phyloP scores from a whole-genome alignment of 2,888 invertebrate species.

The Trissolcus brochymenae region DNA sequence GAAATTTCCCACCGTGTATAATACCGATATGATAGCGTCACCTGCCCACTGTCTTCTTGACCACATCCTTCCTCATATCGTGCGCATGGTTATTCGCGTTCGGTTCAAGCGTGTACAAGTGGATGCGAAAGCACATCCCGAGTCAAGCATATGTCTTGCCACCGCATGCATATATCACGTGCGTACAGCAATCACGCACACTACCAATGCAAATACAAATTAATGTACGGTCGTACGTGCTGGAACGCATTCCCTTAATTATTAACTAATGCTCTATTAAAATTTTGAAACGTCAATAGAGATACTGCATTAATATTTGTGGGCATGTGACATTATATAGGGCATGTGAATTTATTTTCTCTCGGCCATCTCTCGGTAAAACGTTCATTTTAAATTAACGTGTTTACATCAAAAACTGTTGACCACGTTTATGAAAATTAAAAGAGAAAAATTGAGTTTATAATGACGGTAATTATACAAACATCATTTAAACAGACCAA shows the following conservation, averaged over 20 bases:
- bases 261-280: conserved; percentile 41
- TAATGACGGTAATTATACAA: too few species aligned
- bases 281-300: too few species aligned
- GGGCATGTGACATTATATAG: too few species aligned
- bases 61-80: conserved; percentile 73
- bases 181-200: conserved; percentile 49
- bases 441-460: too few species aligned
- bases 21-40: conserved; percentile 64
- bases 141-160: conserved; percentile 47
- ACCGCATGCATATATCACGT: conserved; percentile 47
- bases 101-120: conserved; percentile 46
- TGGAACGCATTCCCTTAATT: conserved; percentile 16
- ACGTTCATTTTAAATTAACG: too few species aligned
- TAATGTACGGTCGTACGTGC: conserved; percentile 14
- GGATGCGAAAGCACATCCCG: conserved; percentile 48
- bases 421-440: background rate
- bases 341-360: too few species aligned
- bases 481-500: too few species aligned
- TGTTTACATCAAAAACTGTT: background rate
- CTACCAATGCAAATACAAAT: conserved; percentile 34
- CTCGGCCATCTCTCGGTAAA: too few species aligned
- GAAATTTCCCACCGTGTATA: conserved; percentile 68
- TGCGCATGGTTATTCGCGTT: conserved; percentile 51
- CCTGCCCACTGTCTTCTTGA: conserved; percentile 69
- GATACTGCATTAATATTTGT: too few species aligned